Evolutionary conservation across 2,888 invertebrate species (phyloP), one percentile per base, ranked within the genome.

Genomic region (Onchidella celtica): DNA sequence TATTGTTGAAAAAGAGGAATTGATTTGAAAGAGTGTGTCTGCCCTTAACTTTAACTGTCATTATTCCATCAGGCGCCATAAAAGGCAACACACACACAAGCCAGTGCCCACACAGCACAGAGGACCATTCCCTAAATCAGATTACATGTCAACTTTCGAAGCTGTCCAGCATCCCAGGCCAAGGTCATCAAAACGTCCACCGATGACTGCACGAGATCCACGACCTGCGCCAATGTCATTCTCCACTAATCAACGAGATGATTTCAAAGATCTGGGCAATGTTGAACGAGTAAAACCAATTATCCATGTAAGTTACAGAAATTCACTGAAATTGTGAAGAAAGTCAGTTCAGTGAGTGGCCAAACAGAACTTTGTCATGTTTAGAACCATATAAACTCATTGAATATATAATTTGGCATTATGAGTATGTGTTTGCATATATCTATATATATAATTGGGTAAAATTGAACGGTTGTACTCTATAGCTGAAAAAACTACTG

Each of bases 181-280:
- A 17, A 83, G 92, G 4, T 92, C 92, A 61, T 90, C 89, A 79
- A 92, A 92, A 77, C 83, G 90, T 24, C 92, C 92, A 0, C 89
- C 88, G 0, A 87, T 87, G 1, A 86, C 88, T 1, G 90, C 90
- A 0, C 83, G 87, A 4, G 87, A 90, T 63, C 85, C 84, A 0
- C 74, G 87, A 76, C 89, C 89, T 6, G 89, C 89, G 9, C 88
- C 90, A 6, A 92, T 91, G 91, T 84, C 81, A 24, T 89, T 91
- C 27, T 84, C 87, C 3, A 92, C 92, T 55, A 90, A 89, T 72
- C 91, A 91, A 84, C 84, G 90, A 36, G 83, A 84, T 32, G 91
- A 90, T 27, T 92, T 89, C 80, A 88, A 84, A 73, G 79, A 87
- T 11, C 85, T 84, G 9, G 85, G 86, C 36, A 81, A 86, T 24